Conservation (phyloP, 92 coral and sea anemone genomes). For the Palythoa grandis region DNA sequence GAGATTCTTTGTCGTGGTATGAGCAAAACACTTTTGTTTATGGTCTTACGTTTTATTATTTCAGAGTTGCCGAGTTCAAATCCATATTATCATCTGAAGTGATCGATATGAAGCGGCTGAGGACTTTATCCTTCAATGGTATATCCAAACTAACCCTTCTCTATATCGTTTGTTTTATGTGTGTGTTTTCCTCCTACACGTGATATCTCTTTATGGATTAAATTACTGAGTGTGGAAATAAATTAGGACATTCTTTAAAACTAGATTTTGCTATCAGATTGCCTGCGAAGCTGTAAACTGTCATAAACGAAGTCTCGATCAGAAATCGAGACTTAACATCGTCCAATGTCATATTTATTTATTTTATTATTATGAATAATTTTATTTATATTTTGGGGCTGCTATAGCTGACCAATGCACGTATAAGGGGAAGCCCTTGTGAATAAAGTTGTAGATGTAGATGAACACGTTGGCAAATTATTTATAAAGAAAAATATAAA, state of each 20-base stretch:
- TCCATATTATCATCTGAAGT: slow-evolving; percentile 64
- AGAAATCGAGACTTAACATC: too few relatives aligned
- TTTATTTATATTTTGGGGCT: too few relatives aligned
- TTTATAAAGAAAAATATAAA: too few relatives aligned
- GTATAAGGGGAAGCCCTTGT: too few relatives aligned
- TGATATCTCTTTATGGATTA: too few relatives aligned
- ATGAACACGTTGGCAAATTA: too few relatives aligned
- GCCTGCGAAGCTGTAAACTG: neutral
- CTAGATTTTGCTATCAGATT: neutral
- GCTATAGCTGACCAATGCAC: too few relatives aligned
- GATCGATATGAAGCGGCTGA: slow-evolving; percentile 74
- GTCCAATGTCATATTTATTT: too few relatives aligned
- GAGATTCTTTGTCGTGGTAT: neutral
- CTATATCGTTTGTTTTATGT: neutral
- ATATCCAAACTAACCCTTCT: neutral
- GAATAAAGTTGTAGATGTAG: too few relatives aligned
- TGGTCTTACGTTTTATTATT: slow-evolving; percentile 3
- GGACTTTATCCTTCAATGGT: slow-evolving; percentile 89
- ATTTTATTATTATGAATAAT: too few relatives aligned
- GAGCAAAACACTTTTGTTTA: neutral
- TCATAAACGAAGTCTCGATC: neutral
- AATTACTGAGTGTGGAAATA: neutral
- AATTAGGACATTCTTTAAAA: neutral
- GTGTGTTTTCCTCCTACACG: neutral
- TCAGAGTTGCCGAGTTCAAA: slow-evolving; percentile 90